Percentiles rank a stretch among this genome's conserved stretches.
These are phyloP conservation scores for Cordylochernes scorpioides DNA, from an alignment of 2,888 invertebrate genomes.

Conservation along the genomic window DNA sequence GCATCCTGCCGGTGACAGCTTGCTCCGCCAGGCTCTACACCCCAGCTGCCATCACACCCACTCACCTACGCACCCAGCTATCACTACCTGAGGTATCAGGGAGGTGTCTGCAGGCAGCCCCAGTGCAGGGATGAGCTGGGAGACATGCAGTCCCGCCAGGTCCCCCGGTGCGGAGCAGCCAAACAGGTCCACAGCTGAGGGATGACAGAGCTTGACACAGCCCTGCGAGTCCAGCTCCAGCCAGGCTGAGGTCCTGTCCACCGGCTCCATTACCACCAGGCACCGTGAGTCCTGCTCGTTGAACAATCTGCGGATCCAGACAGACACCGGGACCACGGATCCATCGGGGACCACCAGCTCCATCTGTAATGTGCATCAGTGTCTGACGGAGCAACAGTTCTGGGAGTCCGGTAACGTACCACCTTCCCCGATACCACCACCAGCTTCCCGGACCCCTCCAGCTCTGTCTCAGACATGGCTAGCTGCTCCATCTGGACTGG, in stretches of 20 bases:
- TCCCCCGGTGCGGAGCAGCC: no score
- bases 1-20: no score
- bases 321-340: conserved; percentile 32
- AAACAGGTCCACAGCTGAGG: conserved; percentile 18
- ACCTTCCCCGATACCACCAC: conserved; percentile 36
- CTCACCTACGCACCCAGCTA: no score
- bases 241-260: conserved; percentile 32
- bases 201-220: conserved; percentile 19
- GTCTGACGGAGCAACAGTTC: no score
- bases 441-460: conserved; percentile 28
- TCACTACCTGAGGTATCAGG: no score
- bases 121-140: no score
- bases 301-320: conserved; percentile 30
- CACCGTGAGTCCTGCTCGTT: conserved; percentile 27
- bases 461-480: conserved; percentile 20
- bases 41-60: no score
- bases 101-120: no score
- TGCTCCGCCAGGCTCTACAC: no score
- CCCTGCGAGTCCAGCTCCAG: conserved; percentile 23
- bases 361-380: no score
- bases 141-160: no score
- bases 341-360: conserved; percentile 33
- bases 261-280: conserved; percentile 37
- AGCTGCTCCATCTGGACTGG: conserved; percentile 19
- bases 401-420: no score